phyloP scores from a whole-genome alignment of 1,140 invertebrate genomes.

The honey bee (Apis mellifera) region Amel_HAv3.1 CM009941.2:13620501-13621000 shows the following conservation, averaged over 20 bases:
- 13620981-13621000: conserved; percentile 29
- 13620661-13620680: neutral
- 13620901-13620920: neutral
- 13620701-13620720: neutral
- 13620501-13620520: too few relatives aligned
- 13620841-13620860: too few relatives aligned
- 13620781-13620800: neutral
- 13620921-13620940: neutral
- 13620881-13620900: neutral
- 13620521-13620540: neutral
- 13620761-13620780: neutral
- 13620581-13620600: too few relatives aligned
- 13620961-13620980: conserved; percentile 35
- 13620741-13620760: neutral
- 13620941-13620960: conserved; percentile 2
- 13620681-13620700: neutral
- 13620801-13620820: too few relatives aligned
- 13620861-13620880: neutral
- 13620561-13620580: too few relatives aligned
- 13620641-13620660: neutral
- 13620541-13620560: too few relatives aligned
- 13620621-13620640: neutral
- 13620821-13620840: too few relatives aligned
- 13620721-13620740: neutral
- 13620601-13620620: too few relatives aligned